Base-by-base conservation (phyloP, 2,113 vertebrate genomes). In the Loxodonta africana region DNA sequence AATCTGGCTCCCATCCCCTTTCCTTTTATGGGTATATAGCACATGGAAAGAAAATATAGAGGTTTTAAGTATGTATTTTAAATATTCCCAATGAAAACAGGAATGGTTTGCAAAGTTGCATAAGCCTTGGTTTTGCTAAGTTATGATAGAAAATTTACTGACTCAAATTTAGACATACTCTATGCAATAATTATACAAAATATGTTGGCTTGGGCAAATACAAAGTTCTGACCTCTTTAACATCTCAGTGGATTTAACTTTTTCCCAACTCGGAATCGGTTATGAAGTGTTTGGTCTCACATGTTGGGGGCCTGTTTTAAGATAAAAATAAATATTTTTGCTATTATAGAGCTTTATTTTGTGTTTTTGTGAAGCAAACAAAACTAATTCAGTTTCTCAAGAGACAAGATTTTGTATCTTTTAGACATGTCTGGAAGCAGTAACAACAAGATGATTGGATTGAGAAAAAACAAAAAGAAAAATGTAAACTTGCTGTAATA, bases 361-460 rank as follows among this genome's bases (percentile, higher is more conserved):
- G 14, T 57, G n/a, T 73, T 94, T 92, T 71, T 83, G 53, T 57
- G 6, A 37, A 91, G 20, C 46, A 88, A n/a, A 46, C 15, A 90
- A 76, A 74, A 78, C 46, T 77, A 57, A 74, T 84, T 48, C 37
- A n/a, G 44, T 57, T 26, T 65, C 60, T 88, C 18, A 63, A 30
- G 33, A 86, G 73, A 57, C 89, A 77, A 91, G 3, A 46, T 80
- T 53, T 90, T 81, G 3, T 96, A 7, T 95, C 44, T 83, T 90
- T 62, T 93, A 91, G 57, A 69, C 74, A n/a, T 28, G 8, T 62
- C 69, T 83, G 33, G 44, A 91, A 88, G 26, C 53, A 81, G 60
- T 71, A 53, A 86, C 1, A 1, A 14, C n/a, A 76, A 95, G 44
- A 96, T 30, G 74, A 48, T 81, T 67, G 57, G 26, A 51, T 37